A percentile compares a stretch with the other conserved stretches of the same genome.
These are phyloP conservation scores for Leptopilina syphax DNA, from an alignment of 2,888 invertebrate genomes.

Conservation along the genomic window DNA sequence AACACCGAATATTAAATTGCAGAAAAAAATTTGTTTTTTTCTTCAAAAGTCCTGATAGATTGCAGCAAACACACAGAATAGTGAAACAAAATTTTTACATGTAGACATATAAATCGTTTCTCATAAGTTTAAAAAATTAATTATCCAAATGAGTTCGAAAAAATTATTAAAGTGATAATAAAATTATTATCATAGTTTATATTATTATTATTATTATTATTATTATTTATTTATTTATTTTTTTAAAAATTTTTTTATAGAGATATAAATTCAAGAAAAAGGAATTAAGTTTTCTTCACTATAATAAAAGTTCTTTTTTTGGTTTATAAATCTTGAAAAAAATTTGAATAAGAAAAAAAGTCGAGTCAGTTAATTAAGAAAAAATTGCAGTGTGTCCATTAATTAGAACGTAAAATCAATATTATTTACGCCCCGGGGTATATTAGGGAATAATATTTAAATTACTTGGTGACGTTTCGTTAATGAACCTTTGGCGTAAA, in stretches of 20 bases:
- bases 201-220: too few relatives aligned
- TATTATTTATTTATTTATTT: not conserved
- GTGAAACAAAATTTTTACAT: not conserved
- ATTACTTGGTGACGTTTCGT: not conserved
- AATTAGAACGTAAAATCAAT: not conserved
- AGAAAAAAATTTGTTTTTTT: not conserved
- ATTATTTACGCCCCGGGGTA: not conserved
- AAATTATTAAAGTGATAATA: too few relatives aligned
- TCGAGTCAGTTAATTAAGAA: not conserved
- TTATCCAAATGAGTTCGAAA: not conserved
- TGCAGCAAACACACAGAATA: not conserved
- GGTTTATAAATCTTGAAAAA: too few relatives aligned
- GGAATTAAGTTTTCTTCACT: too few relatives aligned
- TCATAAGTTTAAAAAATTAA: constrained; percentile 1
- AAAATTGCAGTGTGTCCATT: not conserved
- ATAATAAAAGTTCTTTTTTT: too few relatives aligned
- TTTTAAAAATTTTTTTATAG: not conserved
- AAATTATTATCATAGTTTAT: too few relatives aligned
- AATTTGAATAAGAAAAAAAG: not conserved
- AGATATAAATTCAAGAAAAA: too few relatives aligned
- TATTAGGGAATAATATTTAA: constrained; percentile 21
- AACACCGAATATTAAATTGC: not conserved
- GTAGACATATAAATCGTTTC: not conserved
- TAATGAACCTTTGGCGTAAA: constrained; percentile 22
- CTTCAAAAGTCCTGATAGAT: not conserved